phyloP scores from a whole-genome alignment of 2,113 vertebrate species.

The Drymodes brunneopygia region DNA sequence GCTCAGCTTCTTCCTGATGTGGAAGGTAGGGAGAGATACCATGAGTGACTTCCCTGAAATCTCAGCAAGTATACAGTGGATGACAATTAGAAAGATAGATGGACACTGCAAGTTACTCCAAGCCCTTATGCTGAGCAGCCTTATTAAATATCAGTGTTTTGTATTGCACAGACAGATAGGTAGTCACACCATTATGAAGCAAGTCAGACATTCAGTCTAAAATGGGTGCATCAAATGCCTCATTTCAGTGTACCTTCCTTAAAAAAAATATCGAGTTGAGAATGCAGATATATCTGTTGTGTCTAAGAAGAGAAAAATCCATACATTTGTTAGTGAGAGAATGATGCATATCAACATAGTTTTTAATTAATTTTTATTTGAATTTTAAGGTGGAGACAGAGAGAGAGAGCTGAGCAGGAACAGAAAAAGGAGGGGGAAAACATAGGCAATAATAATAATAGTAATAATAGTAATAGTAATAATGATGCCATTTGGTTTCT shows the following conservation, averaged over 20 bases:
- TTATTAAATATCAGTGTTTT: background rate
- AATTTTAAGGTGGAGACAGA: background rate
- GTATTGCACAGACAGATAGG: background rate
- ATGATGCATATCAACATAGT: background rate
- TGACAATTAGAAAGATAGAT: background rate
- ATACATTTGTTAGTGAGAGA: background rate
- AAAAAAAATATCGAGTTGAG: background rate
- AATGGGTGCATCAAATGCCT: background rate
- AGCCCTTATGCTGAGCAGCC: background rate
- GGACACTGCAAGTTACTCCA: background rate
- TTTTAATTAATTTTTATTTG: background rate
- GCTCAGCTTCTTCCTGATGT: background rate
- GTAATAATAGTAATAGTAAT: background rate
- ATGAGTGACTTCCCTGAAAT: background rate
- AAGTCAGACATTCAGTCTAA: background rate
- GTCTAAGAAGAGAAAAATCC: background rate
- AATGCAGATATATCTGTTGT: background rate
- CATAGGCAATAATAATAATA: background rate
- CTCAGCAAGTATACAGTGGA: background rate
- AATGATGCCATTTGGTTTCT: too few species aligned
- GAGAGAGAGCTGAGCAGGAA: background rate
- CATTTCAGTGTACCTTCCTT: background rate
- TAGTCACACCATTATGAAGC: background rate
- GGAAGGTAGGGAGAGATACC: background rate
- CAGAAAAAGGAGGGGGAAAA: background rate